These are phyloP conservation scores for Pantherophis guttatus DNA, from an alignment of 2,113 vertebrate genomes.

Conservation along the genomic window DNA sequence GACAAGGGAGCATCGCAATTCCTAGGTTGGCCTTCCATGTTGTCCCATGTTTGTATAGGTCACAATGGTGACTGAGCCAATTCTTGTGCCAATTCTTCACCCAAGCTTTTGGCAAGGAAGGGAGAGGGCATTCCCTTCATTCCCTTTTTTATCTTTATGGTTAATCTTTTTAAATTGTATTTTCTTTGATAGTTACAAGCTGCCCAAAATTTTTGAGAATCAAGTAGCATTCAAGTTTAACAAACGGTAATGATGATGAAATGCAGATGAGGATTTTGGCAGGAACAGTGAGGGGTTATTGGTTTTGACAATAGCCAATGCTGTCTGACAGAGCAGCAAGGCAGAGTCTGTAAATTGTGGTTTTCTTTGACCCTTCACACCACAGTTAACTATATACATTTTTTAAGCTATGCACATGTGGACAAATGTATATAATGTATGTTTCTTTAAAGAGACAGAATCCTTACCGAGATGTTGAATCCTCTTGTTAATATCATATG, in stretches of 20 bases:
- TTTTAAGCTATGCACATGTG: neutral
- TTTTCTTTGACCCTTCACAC: neutral
- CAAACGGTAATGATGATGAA: neutral
- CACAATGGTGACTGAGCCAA: neutral
- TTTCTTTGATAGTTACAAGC: neutral
- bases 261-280: conserved; percentile 15
- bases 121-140: neutral
- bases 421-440: conserved; percentile 40
- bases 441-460: conserved; percentile 12
- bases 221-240: neutral
- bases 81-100: neutral
- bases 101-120: neutral
- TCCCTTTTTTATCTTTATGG: neutral
- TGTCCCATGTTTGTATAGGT: neutral
- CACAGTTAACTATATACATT: neutral
- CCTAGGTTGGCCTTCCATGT: neutral
- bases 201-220: neutral
- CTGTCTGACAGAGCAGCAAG: conserved; percentile 8
- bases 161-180: neutral
- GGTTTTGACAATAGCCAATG: conserved; percentile 41
- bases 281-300: neutral
- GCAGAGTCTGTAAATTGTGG: neutral
- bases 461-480: conserved; percentile 34
- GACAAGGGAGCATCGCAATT: neutral
- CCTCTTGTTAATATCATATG: conserved; percentile 57